A percentile compares a stretch with the other conserved stretches of the same genome.
Evolutionary conservation across 2,113 vertebrate species (phyloP).

Genomic region (Polyodon spathula): DNA sequence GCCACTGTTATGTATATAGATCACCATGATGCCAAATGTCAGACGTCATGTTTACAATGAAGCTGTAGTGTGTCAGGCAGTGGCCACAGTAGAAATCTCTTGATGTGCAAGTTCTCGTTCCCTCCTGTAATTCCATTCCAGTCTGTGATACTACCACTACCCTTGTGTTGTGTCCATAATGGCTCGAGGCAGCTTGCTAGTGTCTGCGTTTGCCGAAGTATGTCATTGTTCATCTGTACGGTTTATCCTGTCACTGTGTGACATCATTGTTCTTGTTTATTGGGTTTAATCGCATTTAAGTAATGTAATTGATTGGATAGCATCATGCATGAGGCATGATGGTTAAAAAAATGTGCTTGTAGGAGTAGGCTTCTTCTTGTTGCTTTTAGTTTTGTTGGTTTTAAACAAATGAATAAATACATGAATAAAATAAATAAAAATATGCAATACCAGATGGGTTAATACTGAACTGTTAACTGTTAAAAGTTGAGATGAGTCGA

Average conservation of each 20-base stretch:
- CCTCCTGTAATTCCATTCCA: conserved; percentile 44
- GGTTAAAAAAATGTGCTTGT: conserved; percentile 32
- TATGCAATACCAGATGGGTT: no score
- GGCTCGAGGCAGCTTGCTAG: conserved; percentile 28
- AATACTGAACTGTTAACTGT: no score
- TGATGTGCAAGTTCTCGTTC: background rate
- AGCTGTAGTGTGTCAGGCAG: no score
- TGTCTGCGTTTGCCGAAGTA: conserved; percentile 44
- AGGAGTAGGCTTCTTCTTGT: background rate
- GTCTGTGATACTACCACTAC: conserved; percentile 10
- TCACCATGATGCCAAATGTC: no score
- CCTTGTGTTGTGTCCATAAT: background rate
- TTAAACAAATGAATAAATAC: background rate
- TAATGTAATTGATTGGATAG: conserved; percentile 43
- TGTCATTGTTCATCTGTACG: conserved; percentile 52
- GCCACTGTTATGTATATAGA: no score
- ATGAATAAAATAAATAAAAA: no score
- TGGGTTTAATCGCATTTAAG: conserved; percentile 53
- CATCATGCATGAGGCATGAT: conserved; percentile 56
- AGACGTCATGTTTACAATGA: no score
- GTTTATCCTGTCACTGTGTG: conserved; percentile 87
- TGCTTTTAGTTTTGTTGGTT: no score
- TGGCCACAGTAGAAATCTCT: background rate
- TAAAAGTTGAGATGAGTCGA: no score
- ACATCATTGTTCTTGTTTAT: conserved; percentile 61